Conservation (phyloP, 2,888 invertebrate species). For the Sesia apiformis region DNA sequence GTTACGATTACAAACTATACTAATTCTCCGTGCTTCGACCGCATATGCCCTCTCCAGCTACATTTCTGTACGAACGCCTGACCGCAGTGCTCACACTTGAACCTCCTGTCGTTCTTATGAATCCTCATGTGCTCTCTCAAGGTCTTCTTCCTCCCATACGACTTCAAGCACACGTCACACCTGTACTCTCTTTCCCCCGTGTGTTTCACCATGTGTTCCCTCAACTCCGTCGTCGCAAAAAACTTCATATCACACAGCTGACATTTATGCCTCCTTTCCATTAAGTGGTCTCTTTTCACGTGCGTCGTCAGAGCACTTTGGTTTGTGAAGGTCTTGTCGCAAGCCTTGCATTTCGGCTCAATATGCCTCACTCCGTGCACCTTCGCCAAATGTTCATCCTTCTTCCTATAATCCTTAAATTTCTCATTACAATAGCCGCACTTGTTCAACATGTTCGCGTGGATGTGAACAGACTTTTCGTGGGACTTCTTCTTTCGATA, state of each 20-base stretch:
- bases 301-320: slow-evolving; percentile 13
- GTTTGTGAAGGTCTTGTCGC: slow-evolving; percentile 11
- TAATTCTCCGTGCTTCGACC: slow-evolving; percentile 12
- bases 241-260: slow-evolving; percentile 19
- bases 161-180: slow-evolving; percentile 44
- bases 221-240: slow-evolving; percentile 32
- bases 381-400: slow-evolving; percentile 7
- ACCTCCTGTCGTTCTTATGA: slow-evolving; percentile 25
- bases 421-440: slow-evolving; percentile 16
- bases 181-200: slow-evolving; percentile 46
- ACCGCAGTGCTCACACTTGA: slow-evolving; percentile 19
- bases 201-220: slow-evolving; percentile 50
- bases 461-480: slow-evolving; percentile 29
- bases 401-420: slow-evolving; percentile 1
- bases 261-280: slow-evolving; percentile 20
- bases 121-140: slow-evolving; percentile 40
- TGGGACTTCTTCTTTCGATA: slow-evolving; percentile 25
- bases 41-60: slow-evolving; percentile 27
- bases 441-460: slow-evolving; percentile 18
- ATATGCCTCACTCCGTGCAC: slow-evolving; percentile 4
- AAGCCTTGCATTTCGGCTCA: slow-evolving; percentile 13
- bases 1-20: neutral
- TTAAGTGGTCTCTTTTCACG: slow-evolving; percentile 17
- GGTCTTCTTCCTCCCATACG: slow-evolving; percentile 30
- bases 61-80: slow-evolving; percentile 36